A percentile compares a stretch with the other conserved stretches of the same genome.
phyloP scores from a whole-genome alignment of 2,888 invertebrate genomes.

The Leptopilina drosophilae region DNA sequence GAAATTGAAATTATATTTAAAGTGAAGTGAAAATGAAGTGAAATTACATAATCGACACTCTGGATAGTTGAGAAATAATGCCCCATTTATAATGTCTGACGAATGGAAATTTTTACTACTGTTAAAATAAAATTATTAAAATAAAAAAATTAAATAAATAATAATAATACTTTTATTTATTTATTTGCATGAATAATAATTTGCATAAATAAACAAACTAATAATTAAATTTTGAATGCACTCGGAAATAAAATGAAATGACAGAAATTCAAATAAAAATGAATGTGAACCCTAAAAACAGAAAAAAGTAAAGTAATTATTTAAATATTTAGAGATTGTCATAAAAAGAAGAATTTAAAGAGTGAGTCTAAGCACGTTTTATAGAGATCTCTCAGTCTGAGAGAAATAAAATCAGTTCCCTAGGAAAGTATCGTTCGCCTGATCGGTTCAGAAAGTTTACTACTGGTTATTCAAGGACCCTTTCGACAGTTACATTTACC shows the following conservation, averaged over 20 bases:
- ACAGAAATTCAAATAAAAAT: neutral
- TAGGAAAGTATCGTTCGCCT: conserved; percentile 16
- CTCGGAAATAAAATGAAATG: neutral
- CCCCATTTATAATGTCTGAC: no score
- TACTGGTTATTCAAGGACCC: conserved; percentile 30
- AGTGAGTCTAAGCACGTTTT: conserved; percentile 28
- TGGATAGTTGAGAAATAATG: no score
- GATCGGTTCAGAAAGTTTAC: conserved; percentile 16
- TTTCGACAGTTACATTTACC: conserved; percentile 24
- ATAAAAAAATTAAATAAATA: no score
- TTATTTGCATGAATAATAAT: no score
- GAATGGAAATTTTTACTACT: no score
- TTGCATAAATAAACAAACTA: no score
- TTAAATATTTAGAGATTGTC: conserved; percentile 11
- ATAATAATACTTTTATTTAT: no score
- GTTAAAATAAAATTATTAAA: no score
- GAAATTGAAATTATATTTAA: no score
- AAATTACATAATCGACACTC: no score
- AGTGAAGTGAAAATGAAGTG: no score
- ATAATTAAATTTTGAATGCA: no score
- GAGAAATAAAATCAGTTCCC: conserved; percentile 16
- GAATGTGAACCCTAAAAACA: neutral
- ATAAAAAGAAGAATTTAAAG: neutral
- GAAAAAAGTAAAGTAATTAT: neutral
- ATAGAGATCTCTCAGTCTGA: conserved; percentile 14